Base-by-base conservation (phyloP, 2,888 invertebrate genomes). In the Phrixothrix hirtus region DNA sequence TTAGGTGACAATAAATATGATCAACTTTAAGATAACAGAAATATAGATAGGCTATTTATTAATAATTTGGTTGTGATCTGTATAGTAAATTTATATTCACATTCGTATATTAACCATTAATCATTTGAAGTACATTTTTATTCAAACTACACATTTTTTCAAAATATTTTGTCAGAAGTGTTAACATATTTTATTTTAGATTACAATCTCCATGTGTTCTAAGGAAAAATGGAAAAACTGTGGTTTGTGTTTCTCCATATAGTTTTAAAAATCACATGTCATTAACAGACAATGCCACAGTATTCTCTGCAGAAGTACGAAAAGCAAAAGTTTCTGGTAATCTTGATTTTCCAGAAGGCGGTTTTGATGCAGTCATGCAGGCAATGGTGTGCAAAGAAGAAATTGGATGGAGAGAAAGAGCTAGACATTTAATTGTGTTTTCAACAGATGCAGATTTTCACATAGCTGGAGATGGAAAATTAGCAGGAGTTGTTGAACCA, bases 311-410 rank as follows among this genome's bases (percentile, higher is more conserved):
- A 0, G 62, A 71, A 35, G 75, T 86, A 1, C 46, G 37, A 0
- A 58, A 67, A 0, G 77, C 78, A 0, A 59, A 69, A 3, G 70
- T 77, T 15, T 83, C 83, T 1, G 72, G 70, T 1, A 85, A 84
- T 72, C 68, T 85, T 45, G 73, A 74, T 51, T 55, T 71, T 4
- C 76, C 76, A 0, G 93, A 94, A 76, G 92, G 92, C 4, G 91
- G 92, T 0, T 82, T 95, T 37, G 94, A 95, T 71, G 95, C 91
- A 2, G 79, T 95, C 15, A 88, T 94, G 79, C 95, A 94, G 76
- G 88, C 85, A 0, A 86, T 93, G 52, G 86, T 84, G 2, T 88
- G 88, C 64, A 75, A 81, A 58, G 64, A 84, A 9, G 73, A 82
- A 61, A 87, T 92, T 62, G 88, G 87, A 9, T 95, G 95, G 95